phyloP scores from a whole-genome alignment of 2,888 invertebrate genomes.

The Hypolimnas misippus region DNA sequence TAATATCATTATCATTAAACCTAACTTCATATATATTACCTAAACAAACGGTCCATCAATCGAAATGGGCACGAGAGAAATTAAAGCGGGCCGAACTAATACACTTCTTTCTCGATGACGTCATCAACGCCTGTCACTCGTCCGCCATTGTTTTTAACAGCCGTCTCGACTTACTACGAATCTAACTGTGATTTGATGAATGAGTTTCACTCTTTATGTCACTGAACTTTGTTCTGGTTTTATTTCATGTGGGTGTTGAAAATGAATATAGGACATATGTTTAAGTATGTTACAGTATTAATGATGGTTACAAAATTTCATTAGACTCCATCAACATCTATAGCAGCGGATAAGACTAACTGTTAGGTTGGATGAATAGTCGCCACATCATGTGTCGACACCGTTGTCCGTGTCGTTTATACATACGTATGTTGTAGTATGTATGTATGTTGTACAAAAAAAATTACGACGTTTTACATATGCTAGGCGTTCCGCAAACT shows the following conservation, averaged over 20 bases:
- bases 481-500: too few relatives aligned
- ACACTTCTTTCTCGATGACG: conserved; percentile 61
- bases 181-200: conserved; percentile 73
- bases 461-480: too few relatives aligned
- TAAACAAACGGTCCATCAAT: conserved; percentile 28
- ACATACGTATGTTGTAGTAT: too few relatives aligned
- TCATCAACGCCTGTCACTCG: conserved; percentile 62
- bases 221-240: conserved; percentile 78
- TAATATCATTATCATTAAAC: conserved; percentile 67
- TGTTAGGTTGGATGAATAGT: too few relatives aligned
- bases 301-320: too few relatives aligned
- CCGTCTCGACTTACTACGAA: conserved; percentile 59
- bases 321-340: too few relatives aligned
- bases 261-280: conserved; percentile 54
- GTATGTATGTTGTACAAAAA: too few relatives aligned
- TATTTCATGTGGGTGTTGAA: conserved; percentile 65
- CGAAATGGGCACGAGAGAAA: conserved; percentile 47
- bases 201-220: conserved; percentile 74
- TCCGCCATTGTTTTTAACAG: conserved; percentile 64
- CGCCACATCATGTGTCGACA: too few relatives aligned
- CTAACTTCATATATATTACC: conserved; percentile 40
- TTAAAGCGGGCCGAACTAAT: conserved; percentile 50
- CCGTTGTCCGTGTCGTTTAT: too few relatives aligned
- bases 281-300: conserved; percentile 21
- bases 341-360: too few relatives aligned